Evolutionary conservation across 2,113 vertebrate genomes (phyloP).

Genomic region (Lophochroa leadbeateri): DNA sequence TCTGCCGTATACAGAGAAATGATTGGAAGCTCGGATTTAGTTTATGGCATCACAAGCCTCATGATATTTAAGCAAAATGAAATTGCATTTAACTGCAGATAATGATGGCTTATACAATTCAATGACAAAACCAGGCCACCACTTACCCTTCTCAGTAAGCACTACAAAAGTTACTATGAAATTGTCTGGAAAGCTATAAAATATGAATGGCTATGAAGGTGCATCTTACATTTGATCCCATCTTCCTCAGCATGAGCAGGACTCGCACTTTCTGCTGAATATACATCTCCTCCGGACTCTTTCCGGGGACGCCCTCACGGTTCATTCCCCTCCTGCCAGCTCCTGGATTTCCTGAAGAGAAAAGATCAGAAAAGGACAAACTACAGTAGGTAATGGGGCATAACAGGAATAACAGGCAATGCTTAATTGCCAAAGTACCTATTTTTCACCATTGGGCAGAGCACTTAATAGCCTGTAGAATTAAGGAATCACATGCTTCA

Average conservation of each 20-base stretch:
- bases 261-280: constrained; percentile 99
- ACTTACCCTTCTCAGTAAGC: background rate
- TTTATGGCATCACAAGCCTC: background rate
- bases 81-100: background rate
- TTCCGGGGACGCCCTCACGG: constrained; percentile 95
- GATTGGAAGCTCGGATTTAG: background rate
- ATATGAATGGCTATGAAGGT: fast-evolving
- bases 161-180: background rate
- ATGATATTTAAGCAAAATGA: background rate
- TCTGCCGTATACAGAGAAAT: background rate
- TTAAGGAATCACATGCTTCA: background rate
- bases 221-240: constrained; percentile 95
- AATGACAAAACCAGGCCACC: background rate
- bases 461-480: background rate
- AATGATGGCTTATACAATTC: background rate
- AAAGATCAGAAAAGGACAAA: background rate
- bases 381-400: background rate
- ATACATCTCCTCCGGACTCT: constrained; percentile 99
- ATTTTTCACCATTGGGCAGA: background rate
- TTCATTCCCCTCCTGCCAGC: constrained; percentile 95
- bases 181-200: background rate
- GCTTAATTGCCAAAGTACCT: background rate
- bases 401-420: background rate
- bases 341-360: constrained; percentile 78
- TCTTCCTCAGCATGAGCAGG: constrained; percentile 98